Evolutionary conservation across 1,140 invertebrate species (phyloP).

Genomic region (Pararge aegeria): DNA sequence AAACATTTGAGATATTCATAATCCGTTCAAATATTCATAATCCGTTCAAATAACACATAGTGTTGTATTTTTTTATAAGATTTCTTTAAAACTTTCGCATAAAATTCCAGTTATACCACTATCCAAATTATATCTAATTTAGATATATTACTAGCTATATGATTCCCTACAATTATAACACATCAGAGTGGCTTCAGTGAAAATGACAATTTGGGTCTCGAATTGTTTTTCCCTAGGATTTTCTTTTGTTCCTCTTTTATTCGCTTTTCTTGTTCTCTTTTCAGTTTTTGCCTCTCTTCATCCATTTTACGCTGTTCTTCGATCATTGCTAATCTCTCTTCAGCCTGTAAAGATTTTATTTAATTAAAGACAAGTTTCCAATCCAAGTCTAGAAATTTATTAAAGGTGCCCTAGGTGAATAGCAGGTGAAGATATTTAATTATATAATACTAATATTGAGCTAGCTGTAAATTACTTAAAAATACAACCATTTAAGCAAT

Average conservation of each 20-base stretch:
- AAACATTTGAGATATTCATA: no score
- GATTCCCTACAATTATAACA: conserved; percentile 38
- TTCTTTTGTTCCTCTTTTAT: conserved; percentile 97
- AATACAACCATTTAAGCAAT: no score
- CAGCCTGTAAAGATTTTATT: conserved; percentile 84
- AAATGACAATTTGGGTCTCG: conserved; percentile 96
- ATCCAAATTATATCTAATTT: conserved; percentile 5
- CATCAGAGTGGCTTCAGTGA: conserved; percentile 89
- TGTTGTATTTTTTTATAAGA: no score
- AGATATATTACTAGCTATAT: conserved; percentile 8
- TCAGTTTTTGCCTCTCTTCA: conserved; percentile 95
- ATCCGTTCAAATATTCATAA: no score
- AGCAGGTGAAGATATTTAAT: no score
- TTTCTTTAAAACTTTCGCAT: background rate
- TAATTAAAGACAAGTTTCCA: background rate
- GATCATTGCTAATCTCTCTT: conserved; percentile 97
- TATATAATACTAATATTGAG: no score
- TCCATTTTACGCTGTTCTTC: conserved; percentile 98
- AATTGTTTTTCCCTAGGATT: conserved; percentile 98
- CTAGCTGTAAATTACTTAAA: no score
- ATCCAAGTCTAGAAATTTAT: no score
- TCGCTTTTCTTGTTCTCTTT: conserved; percentile 94
- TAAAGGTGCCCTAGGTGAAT: no score
- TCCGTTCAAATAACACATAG: no score
- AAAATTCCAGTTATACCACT: conserved; percentile 3